Percentiles rank a stretch among this genome's conserved stretches.
These are phyloP conservation scores for Esox niger DNA, from an alignment of 2,113 vertebrate genomes.

Conservation along the genomic window DNA sequence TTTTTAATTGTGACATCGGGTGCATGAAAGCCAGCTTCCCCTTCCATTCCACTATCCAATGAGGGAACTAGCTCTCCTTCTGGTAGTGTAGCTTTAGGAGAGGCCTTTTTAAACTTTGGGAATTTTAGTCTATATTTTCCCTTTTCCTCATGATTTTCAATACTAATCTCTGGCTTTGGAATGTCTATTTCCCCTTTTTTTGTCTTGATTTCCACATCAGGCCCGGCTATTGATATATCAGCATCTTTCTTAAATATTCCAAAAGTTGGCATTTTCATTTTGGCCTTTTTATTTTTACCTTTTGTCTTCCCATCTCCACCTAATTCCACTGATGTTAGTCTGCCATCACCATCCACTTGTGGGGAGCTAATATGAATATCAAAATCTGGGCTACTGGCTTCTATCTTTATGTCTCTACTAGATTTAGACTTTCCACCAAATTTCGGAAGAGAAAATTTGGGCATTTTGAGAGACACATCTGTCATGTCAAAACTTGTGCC, in stretches of 20 bases:
- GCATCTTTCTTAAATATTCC: constrained; percentile 67
- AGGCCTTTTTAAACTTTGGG: constrained; percentile 64
- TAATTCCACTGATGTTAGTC: constrained; percentile 57
- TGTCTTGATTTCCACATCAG: constrained; percentile 57
- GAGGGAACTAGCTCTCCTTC: constrained; percentile 42
- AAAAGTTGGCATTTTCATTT: constrained; percentile 77
- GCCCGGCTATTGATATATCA: constrained; percentile 48
- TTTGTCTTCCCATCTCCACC: constrained; percentile 56
- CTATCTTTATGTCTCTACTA: constrained; percentile 44
- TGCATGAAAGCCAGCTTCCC: constrained; percentile 51
- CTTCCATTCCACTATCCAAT: constrained; percentile 40
- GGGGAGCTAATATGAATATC: constrained; percentile 43
- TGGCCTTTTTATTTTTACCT: constrained; percentile 71
- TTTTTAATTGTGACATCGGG: constrained; percentile 56
- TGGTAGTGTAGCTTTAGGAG: constrained; percentile 55
- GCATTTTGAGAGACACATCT: constrained; percentile 64
- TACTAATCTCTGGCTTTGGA: constrained; percentile 47
- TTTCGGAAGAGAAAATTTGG: constrained; percentile 76
- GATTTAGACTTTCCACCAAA: constrained; percentile 73
- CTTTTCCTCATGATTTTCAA: constrained; percentile 50
- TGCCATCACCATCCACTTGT: constrained; percentile 49
- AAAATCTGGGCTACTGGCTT: constrained; percentile 43
- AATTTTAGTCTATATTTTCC: constrained; percentile 66
- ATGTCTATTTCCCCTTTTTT: constrained; percentile 41
- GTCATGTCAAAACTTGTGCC: constrained; percentile 71